Percentiles rank a stretch among this genome's conserved stretches.
Evolutionary conservation across 2,888 invertebrate genomes (phyloP).

Genomic region (Muschampia plurimacula): DNA sequence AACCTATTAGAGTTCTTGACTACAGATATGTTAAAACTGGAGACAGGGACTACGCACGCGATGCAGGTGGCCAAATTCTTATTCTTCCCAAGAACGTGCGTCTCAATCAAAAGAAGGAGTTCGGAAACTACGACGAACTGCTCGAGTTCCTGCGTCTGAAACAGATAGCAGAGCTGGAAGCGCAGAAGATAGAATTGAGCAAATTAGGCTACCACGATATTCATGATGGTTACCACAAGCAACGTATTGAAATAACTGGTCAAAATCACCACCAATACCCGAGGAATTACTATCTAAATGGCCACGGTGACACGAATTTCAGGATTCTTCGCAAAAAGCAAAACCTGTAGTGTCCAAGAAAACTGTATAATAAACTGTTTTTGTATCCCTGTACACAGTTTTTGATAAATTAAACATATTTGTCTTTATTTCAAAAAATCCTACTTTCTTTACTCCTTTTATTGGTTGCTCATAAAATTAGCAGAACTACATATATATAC

Average conservation of each 20-base stretch:
- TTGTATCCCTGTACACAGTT: no score
- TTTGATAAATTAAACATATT: background rate
- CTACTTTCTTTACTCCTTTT: no score
- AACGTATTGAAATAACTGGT: constrained; percentile 21
- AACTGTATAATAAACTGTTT: background rate
- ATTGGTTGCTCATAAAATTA: no score
- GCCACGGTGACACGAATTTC: background rate
- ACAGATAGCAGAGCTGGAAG: constrained; percentile 53
- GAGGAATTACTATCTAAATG: background rate
- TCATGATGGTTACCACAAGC: constrained; percentile 1
- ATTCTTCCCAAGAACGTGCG: constrained; percentile 65
- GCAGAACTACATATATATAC: no score
- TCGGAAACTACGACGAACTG: constrained; percentile 65
- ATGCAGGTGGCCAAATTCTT: constrained; percentile 71
- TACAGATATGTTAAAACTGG: constrained; percentile 74
- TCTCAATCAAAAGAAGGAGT: constrained; percentile 60
- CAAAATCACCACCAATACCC: constrained; percentile 15
- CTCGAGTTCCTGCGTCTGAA: constrained; percentile 66
- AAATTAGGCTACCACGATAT: constrained; percentile 1
- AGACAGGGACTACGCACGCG: constrained; percentile 71
- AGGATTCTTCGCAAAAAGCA: background rate
- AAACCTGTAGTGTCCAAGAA: constrained; percentile 3
- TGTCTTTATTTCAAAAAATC: background rate
- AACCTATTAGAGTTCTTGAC: constrained; percentile 71
- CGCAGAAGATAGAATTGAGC: constrained; percentile 20